These are phyloP conservation scores for Eubasilissa regina DNA, from an alignment of 1,140 invertebrate species.

Conservation along the genomic window DNA sequence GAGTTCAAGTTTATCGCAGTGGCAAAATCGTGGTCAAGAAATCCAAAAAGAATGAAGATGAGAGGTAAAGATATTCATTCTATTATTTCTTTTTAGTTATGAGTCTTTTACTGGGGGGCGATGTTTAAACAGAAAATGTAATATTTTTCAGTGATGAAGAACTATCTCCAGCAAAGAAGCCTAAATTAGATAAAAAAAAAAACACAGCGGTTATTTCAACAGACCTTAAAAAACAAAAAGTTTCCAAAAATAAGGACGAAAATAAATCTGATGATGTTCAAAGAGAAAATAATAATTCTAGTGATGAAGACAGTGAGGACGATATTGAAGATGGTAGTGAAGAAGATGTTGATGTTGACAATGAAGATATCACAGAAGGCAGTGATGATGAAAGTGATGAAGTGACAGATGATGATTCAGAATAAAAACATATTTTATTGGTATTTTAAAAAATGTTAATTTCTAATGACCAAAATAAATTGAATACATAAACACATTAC, in stretches of 20 bases:
- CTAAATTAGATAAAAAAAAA: conserved; percentile 14
- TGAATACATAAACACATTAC: conserved; percentile 9
- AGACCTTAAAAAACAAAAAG: conserved; percentile 31
- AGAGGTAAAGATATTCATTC: conserved; percentile 39
- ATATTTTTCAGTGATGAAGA: conserved; percentile 37
- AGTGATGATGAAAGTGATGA: conserved; percentile 2
- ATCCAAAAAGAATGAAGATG: conserved; percentile 57
- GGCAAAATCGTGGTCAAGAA: conserved; percentile 69
- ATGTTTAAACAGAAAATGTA: neutral
- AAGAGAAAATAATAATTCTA: conserved; percentile 41
- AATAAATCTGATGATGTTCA: conserved; percentile 18
- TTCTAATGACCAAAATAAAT: neutral
- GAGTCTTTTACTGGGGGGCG: neutral
- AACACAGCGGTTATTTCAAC: neutral
- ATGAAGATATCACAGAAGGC: neutral
- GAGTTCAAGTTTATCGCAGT: conserved; percentile 72
- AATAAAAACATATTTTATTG: neutral
- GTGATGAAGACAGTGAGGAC: conserved; percentile 25
- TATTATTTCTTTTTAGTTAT: neutral
- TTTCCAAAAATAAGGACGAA: conserved; percentile 8
- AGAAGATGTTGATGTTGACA: neutral
- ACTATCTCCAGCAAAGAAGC: conserved; percentile 25
- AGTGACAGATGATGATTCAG: neutral
- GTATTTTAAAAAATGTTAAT: neutral
- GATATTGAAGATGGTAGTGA: conserved; percentile 38